These are phyloP conservation scores for Blastobasis lacticolella DNA, from an alignment of 2,888 invertebrate species.

Conservation along the genomic window DNA sequence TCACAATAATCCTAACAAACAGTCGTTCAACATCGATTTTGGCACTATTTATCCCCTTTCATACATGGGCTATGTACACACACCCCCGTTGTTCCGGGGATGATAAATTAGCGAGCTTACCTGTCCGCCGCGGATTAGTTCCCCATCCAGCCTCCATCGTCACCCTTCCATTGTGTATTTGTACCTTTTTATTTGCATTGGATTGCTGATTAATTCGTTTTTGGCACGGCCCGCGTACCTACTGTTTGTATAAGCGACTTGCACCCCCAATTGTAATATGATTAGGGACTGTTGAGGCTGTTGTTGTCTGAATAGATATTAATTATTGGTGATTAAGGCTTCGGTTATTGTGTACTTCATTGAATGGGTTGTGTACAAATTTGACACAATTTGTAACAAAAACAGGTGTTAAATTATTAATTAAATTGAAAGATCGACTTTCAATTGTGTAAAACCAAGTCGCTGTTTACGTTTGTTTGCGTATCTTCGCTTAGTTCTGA, in stretches of 20 bases:
- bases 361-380: too few relatives aligned
- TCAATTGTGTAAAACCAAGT: too few relatives aligned
- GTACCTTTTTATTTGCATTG: constrained; percentile 59
- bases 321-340: background rate
- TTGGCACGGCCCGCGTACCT: constrained; percentile 13
- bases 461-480: too few relatives aligned
- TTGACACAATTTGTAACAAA: background rate
- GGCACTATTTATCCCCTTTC: constrained; percentile 37
- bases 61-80: constrained; percentile 34
- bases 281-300: too few relatives aligned
- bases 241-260: too few relatives aligned
- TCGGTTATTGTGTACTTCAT: background rate
- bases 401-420: too few relatives aligned
- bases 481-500: too few relatives aligned
- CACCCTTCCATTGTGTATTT: constrained; percentile 47
- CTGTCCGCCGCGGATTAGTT: constrained; percentile 17
- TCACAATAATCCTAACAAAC: too few relatives aligned
- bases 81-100: constrained; percentile 62
- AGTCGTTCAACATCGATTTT: too few relatives aligned
- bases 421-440: too few relatives aligned
- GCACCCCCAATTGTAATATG: too few relatives aligned
- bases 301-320: background rate
- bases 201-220: constrained; percentile 58
- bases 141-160: constrained; percentile 45
- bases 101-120: constrained; percentile 69